These are phyloP conservation scores for Chamaea fasciata DNA, from an alignment of 2,113 vertebrate genomes.

Conservation along the genomic window DNA sequence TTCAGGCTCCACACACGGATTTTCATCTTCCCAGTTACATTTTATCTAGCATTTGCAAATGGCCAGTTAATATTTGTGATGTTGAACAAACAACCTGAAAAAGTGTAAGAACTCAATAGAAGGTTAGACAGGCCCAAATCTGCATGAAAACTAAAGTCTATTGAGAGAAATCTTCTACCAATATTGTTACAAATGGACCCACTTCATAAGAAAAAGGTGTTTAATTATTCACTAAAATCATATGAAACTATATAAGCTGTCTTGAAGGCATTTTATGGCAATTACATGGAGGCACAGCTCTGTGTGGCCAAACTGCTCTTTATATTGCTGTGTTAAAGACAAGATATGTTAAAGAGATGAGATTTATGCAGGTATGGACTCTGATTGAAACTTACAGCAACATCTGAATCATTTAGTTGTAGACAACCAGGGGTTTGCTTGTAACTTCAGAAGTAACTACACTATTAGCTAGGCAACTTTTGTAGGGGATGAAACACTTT, in stretches of 20 bases:
- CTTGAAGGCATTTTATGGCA: background rate
- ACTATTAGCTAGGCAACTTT: fast-evolving
- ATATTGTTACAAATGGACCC: background rate
- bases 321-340: background rate
- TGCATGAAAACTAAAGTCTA: background rate
- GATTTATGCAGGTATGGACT: background rate
- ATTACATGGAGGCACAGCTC: background rate
- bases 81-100: background rate
- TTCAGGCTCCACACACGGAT: background rate
- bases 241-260: background rate
- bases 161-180: background rate
- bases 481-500: background rate
- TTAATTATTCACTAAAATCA: background rate
- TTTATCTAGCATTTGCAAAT: background rate
- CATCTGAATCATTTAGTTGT: background rate
- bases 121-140: background rate
- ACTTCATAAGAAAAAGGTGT: background rate
- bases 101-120: background rate
- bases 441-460: background rate
- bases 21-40: background rate
- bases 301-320: background rate
- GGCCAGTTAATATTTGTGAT: background rate
- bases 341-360: background rate
- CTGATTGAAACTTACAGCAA: background rate
- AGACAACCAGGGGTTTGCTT: background rate